Percentiles rank a stretch among this genome's conserved stretches.
These are phyloP conservation scores for Pycnomerus fuliginosus DNA, from an alignment of 2,888 invertebrate genomes.

Conservation along the genomic window DNA sequence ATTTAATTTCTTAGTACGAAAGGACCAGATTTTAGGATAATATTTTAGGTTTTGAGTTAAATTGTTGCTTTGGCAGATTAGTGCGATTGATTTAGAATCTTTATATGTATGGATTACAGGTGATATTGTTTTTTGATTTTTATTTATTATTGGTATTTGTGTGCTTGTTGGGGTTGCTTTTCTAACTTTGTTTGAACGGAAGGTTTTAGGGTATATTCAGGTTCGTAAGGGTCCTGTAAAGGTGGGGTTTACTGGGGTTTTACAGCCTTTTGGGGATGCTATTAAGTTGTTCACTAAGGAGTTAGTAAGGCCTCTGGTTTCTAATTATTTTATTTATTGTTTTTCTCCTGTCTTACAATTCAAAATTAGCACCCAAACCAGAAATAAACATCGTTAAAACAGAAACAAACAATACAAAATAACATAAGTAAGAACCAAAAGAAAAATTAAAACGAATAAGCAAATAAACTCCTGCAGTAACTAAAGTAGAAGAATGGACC, in stretches of 20 bases:
- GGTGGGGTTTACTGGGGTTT: constrained; percentile 61
- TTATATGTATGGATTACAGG: constrained; percentile 62
- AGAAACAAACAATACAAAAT: too few relatives aligned
- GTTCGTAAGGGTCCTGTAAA: constrained; percentile 75
- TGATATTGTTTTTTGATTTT: constrained; percentile 56
- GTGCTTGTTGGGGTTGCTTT: constrained; percentile 68
- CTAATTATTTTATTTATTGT: constrained; percentile 64
- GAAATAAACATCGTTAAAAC: too few relatives aligned
- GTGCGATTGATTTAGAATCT: constrained; percentile 72
- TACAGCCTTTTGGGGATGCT: constrained; percentile 72
- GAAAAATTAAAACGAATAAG: too few relatives aligned
- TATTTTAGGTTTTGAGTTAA: constrained; percentile 52
- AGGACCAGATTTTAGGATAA: constrained; percentile 67
- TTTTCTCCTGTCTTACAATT: constrained; percentile 58
- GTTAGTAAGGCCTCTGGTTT: constrained; percentile 57
- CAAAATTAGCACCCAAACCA: too few relatives aligned
- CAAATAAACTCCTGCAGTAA: too few relatives aligned
- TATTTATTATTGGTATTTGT: constrained; percentile 54
- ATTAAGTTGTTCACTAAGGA: constrained; percentile 72
- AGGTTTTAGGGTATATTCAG: constrained; percentile 70
- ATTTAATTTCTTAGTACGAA: constrained; percentile 72
- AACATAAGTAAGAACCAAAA: too few relatives aligned
- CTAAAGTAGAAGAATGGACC: too few relatives aligned
- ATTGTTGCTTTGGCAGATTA: constrained; percentile 65
- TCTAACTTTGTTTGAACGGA: constrained; percentile 72